Conservation (phyloP, 2,797 vertebrate genomes). For the Austrolebias charrua region DNA sequence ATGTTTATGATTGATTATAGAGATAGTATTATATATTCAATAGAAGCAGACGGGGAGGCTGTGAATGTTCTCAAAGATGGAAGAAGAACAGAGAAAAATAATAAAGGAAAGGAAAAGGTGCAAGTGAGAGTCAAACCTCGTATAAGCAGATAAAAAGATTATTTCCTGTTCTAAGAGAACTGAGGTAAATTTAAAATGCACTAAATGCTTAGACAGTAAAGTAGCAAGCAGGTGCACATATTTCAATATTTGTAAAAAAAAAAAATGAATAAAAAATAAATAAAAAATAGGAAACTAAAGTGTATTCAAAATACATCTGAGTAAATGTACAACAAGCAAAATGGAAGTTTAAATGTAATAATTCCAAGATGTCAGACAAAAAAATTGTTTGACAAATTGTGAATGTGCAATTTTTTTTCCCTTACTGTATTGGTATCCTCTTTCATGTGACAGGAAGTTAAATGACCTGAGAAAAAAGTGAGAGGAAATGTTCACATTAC, state of each 20-base stretch:
- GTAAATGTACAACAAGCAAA: neutral
- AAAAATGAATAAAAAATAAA: too few relatives aligned
- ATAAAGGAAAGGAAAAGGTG: constrained; percentile 19
- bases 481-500: too few relatives aligned
- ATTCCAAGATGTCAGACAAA: neutral
- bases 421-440: too few relatives aligned
- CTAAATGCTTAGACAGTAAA: constrained; percentile 21
- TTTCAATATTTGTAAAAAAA: constrained; percentile 49
- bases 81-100: constrained; percentile 14
- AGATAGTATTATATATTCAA: constrained; percentile 68
- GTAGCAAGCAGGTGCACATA: constrained; percentile 47
- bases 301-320: neutral
- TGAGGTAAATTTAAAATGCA: constrained; percentile 58
- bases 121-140: constrained; percentile 39
- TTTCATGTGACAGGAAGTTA: too few relatives aligned
- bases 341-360: neutral
- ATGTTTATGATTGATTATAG: constrained; percentile 79
- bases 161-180: constrained; percentile 54
- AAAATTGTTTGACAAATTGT: too few relatives aligned
- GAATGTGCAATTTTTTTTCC: too few relatives aligned
- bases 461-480: too few relatives aligned
- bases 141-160: constrained; percentile 70
- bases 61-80: constrained; percentile 35
- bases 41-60: constrained; percentile 50
- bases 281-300: constrained; percentile 19